phyloP scores from a whole-genome alignment of 2,797 vertebrate species.

The Gambelia wislizenii region DNA sequence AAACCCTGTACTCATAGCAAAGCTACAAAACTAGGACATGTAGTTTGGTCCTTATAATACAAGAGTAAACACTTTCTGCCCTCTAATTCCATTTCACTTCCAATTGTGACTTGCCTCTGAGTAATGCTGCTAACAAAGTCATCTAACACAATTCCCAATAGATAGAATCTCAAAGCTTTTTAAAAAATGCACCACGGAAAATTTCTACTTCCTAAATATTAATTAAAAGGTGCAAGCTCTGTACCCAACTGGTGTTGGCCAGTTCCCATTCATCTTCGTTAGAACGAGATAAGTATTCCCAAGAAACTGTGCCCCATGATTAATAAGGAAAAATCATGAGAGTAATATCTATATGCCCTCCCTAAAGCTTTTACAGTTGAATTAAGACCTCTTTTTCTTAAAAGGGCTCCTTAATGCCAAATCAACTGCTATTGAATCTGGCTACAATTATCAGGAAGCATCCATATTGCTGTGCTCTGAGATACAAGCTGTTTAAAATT shows the following conservation, averaged over 20 bases:
- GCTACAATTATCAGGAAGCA: constrained; percentile 63
- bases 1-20: background rate
- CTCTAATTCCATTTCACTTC: constrained; percentile 17
- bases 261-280: constrained; percentile 42
- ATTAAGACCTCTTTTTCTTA: constrained; percentile 62
- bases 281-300: constrained; percentile 63
- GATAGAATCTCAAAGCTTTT: background rate
- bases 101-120: background rate
- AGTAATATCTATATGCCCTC: constrained; percentile 65
- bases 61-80: background rate
- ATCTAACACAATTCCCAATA: background rate
- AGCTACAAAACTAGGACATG: background rate
- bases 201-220: too few species aligned
- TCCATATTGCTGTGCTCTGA: constrained; percentile 58
- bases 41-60: background rate
- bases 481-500: background rate
- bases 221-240: background rate
- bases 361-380: constrained; percentile 63
- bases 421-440: constrained; percentile 64
- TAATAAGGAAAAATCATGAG: constrained; percentile 71
- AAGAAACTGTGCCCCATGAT: constrained; percentile 63
- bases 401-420: too few species aligned
- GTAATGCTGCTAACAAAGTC: constrained; percentile 6
- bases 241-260: background rate
- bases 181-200: too few species aligned